Conservation (phyloP, 2,797 vertebrate genomes). For the Hypotaenidia okinawae region DNA sequence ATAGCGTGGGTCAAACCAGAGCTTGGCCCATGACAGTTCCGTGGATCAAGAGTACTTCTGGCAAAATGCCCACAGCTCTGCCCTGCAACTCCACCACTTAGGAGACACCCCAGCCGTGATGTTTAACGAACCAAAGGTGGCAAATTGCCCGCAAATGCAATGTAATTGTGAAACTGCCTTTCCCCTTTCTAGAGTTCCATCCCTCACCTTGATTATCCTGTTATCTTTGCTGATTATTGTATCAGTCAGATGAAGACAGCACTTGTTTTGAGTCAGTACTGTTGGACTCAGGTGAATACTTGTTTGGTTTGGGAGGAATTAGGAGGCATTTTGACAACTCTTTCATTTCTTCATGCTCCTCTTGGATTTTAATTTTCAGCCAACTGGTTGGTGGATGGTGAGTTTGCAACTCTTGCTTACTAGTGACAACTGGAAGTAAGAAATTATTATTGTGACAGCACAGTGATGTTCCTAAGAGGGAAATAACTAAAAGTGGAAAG, state of each 20-base stretch:
- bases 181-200: not conserved
- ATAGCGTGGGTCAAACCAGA: not conserved
- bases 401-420: slow-evolving; percentile 69
- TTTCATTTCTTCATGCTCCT: slow-evolving; percentile 73
- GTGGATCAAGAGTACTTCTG: not conserved
- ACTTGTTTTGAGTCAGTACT: slow-evolving; percentile 55
- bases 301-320: slow-evolving; percentile 65
- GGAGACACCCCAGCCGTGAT: not conserved
- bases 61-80: not conserved
- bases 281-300: slow-evolving; percentile 57
- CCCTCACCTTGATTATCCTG: not conserved
- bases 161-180: not conserved
- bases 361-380: slow-evolving; percentile 71
- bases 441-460: slow-evolving; percentile 41
- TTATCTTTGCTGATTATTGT: not conserved
- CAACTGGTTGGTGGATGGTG: slow-evolving; percentile 70
- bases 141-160: not conserved
- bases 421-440: slow-evolving; percentile 63
- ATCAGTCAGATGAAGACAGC: slow-evolving; percentile 1
- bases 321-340: slow-evolving; percentile 71
- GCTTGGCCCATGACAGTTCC: not conserved
- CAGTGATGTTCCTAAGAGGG: slow-evolving; percentile 24
- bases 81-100: not conserved
- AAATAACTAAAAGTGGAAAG: not conserved
- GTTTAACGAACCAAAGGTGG: not conserved